phyloP scores from a whole-genome alignment of 1,140 invertebrate species.

The Drosophila ercepeae region DNA sequence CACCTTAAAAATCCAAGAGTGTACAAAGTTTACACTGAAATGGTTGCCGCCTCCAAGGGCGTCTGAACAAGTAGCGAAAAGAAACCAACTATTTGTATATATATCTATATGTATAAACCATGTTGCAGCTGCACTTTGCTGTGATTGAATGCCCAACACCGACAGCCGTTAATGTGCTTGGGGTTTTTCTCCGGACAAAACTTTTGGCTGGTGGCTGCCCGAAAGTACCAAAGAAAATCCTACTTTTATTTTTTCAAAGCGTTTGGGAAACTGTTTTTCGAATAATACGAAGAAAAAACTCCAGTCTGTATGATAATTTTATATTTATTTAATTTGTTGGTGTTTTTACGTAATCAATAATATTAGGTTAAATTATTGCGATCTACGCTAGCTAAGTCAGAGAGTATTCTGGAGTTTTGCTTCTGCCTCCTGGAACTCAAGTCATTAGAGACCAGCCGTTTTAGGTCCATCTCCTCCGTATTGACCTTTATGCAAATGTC shows the following conservation, averaged over 20 bases:
- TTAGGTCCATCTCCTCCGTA: constrained; percentile 55
- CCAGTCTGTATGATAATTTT: background rate
- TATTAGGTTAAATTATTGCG: too few relatives aligned
- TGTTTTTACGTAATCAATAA: too few relatives aligned
- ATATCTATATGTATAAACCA: constrained; percentile 11
- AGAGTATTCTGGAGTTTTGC: background rate
- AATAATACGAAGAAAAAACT: too few relatives aligned
- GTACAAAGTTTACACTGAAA: constrained; percentile 61
- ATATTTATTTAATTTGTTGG: background rate
- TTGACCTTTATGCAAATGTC: constrained; percentile 60
- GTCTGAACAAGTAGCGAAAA: constrained; percentile 6
- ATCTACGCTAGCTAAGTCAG: background rate
- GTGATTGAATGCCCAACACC: constrained; percentile 63
- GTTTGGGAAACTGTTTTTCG: background rate
- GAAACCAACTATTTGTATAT: constrained; percentile 65
- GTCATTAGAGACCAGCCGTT: constrained; percentile 12
- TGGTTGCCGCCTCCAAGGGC: constrained; percentile 22
- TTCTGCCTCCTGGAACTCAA: background rate
- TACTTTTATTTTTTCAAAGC: constrained; percentile 46
- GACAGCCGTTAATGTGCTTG: constrained; percentile 54
- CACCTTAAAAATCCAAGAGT: constrained; percentile 20
- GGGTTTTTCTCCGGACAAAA: constrained; percentile 38
- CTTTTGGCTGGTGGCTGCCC: constrained; percentile 33
- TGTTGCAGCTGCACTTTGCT: constrained; percentile 54
- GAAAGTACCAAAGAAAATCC: constrained; percentile 38